Evolutionary conservation across 2,113 vertebrate species (phyloP).

Genomic region (Cettia cetti): DNA sequence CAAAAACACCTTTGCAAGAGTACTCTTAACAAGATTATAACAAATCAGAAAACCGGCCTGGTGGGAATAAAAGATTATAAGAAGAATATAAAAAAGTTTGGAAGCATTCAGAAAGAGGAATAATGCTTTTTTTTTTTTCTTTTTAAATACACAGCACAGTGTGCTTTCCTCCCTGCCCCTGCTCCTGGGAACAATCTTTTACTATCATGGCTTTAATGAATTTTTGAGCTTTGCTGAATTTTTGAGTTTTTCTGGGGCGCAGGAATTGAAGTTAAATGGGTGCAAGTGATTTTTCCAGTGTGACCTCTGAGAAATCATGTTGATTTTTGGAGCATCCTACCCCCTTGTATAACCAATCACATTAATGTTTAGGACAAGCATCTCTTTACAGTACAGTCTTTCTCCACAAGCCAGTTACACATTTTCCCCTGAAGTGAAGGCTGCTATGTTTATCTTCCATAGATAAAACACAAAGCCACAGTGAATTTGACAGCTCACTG

Average conservation of each 20-base stretch:
- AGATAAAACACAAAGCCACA: background rate
- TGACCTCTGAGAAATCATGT: background rate
- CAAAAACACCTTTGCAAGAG: background rate
- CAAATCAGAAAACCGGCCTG: background rate
- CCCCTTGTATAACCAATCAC: rapidly evolving
- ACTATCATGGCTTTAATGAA: background rate
- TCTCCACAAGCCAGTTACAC: background rate
- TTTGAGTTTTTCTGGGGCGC: background rate
- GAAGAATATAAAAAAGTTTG: background rate
- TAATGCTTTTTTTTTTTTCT: background rate
- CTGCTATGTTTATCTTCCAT: background rate
- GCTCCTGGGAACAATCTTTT: background rate
- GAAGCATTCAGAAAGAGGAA: background rate
- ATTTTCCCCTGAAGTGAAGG: background rate
- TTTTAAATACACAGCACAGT: background rate
- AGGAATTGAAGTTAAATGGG: background rate
- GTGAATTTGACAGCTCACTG: background rate
- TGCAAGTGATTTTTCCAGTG: background rate
- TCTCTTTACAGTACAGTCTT: background rate
- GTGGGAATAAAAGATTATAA: background rate
- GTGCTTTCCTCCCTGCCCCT: background rate
- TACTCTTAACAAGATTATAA: background rate
- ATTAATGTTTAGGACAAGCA: background rate
- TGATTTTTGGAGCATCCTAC: background rate
- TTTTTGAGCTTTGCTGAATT: background rate